Conservation (phyloP, 1,140 invertebrate genomes). For the Drosophila parabipectinata region DNA sequence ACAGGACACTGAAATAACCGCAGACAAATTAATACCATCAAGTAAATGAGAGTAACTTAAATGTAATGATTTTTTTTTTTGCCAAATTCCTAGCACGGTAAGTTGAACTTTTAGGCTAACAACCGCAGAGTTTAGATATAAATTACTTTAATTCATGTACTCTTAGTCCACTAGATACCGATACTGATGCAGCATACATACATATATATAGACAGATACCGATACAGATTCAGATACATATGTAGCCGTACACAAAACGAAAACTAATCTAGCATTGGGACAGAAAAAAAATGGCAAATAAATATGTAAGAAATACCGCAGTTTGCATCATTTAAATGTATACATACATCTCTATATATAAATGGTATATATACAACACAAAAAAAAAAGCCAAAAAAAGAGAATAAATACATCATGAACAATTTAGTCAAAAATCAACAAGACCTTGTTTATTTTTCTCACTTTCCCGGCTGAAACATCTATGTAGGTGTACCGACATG, state of each 20-base stretch:
- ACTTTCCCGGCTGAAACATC: neutral
- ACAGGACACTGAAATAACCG: conserved; percentile 8
- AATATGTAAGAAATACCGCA: conserved; percentile 53
- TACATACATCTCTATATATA: conserved; percentile 42
- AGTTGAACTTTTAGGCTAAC: conserved; percentile 68
- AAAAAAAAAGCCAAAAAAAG: conserved; percentile 6
- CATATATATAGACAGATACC: conserved; percentile 21
- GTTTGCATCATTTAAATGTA: conserved; percentile 57
- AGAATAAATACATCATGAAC: conserved; percentile 73
- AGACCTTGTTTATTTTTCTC: conserved; percentile 22
- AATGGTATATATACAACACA: conserved; percentile 31
- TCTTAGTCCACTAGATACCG: conserved; percentile 46
- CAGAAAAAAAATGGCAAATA: conserved; percentile 23
- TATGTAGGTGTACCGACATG: too few species aligned
- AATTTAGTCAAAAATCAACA: conserved; percentile 77
- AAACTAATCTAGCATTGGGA: conserved; percentile 59
- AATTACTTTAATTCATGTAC: conserved; percentile 55
- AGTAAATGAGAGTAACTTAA: conserved; percentile 29
- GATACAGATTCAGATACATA: conserved; percentile 26
- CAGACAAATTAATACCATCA: conserved; percentile 45
- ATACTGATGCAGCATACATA: conserved; percentile 19
- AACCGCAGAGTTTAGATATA: conserved; percentile 46
- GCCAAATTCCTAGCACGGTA: conserved; percentile 58
- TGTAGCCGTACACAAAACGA: conserved; percentile 56
- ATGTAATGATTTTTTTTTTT: conserved; percentile 60